Evolutionary conservation across 2,113 vertebrate species (phyloP).

Genomic region (Oplegnathus fasciatus): DNA sequence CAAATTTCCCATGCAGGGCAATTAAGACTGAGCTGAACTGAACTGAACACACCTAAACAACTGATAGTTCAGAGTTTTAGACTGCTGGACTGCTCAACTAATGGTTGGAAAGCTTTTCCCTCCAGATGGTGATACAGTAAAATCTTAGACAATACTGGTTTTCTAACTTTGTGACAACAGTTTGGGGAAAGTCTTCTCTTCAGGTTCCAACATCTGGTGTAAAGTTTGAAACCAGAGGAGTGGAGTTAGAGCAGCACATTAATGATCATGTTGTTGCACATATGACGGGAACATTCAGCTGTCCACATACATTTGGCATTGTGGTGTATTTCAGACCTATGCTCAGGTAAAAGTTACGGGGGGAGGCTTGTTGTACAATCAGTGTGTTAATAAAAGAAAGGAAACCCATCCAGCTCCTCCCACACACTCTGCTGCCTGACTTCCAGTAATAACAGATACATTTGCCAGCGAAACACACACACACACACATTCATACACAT

Average conservation of each 20-base stretch:
- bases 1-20: neutral
- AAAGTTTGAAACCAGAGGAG: neutral
- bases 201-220: neutral
- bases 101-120: neutral
- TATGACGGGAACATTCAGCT: neutral
- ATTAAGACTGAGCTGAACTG: neutral
- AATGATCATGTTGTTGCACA: neutral
- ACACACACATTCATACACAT: neutral
- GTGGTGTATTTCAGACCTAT: neutral
- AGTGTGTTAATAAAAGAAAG: neutral
- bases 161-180: neutral
- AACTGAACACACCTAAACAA: neutral
- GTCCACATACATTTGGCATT: neutral
- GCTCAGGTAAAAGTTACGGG: neutral
- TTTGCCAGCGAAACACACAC: neutral
- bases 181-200: neutral
- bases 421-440: slow-evolving; percentile 7
- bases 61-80: no score
- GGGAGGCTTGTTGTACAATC: neutral
- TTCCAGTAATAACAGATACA: slow-evolving; percentile 17
- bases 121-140: neutral
- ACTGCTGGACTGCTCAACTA: neutral
- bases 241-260: neutral
- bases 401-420: slow-evolving; percentile 6
- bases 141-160: neutral